Percentiles rank a stretch among this genome's conserved stretches.
Conservation (phyloP, 2,888 invertebrate genomes). For the Aspidiotus destructor region DNA sequence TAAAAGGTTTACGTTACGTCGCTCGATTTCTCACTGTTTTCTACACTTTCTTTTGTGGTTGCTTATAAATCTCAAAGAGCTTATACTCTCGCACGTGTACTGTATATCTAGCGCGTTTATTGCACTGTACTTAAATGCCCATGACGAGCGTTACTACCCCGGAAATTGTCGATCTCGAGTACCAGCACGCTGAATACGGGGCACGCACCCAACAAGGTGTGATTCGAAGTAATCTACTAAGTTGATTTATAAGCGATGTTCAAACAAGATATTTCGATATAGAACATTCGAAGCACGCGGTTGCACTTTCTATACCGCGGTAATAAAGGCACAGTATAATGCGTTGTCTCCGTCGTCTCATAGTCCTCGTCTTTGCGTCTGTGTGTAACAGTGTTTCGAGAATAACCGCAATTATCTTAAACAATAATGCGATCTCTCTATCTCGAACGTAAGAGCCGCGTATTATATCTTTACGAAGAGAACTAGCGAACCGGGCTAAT, state of each 20-base stretch:
- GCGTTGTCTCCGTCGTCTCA: not conserved
- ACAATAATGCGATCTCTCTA: slow-evolving; percentile 19
- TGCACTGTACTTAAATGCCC: not conserved
- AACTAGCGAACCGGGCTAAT: slow-evolving; percentile 14
- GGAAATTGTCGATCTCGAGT: slow-evolving; percentile 2
- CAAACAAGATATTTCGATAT: slow-evolving; percentile 4
- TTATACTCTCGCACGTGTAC: no score
- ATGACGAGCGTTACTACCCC: not conserved
- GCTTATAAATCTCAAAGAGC: no score
- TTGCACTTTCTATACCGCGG: not conserved
- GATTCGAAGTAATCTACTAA: not conserved
- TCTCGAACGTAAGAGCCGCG: not conserved
- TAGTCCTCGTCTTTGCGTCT: no score
- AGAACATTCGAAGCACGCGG: slow-evolving; percentile 2
- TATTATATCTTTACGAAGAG: not conserved
- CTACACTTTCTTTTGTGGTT: no score
- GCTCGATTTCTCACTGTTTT: no score
- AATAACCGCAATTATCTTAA: slow-evolving; percentile 18
- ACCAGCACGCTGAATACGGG: not conserved
- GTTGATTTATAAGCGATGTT: not conserved
- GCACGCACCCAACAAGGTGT: not conserved
- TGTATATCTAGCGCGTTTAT: no score
- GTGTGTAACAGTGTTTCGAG: not conserved
- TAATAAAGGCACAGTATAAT: not conserved
- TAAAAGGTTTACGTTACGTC: no score